Evolutionary conservation across 2,113 vertebrate species (phyloP), one percentile per base, ranked within the genome.

Genomic region (Morphnarchus princeps): DNA sequence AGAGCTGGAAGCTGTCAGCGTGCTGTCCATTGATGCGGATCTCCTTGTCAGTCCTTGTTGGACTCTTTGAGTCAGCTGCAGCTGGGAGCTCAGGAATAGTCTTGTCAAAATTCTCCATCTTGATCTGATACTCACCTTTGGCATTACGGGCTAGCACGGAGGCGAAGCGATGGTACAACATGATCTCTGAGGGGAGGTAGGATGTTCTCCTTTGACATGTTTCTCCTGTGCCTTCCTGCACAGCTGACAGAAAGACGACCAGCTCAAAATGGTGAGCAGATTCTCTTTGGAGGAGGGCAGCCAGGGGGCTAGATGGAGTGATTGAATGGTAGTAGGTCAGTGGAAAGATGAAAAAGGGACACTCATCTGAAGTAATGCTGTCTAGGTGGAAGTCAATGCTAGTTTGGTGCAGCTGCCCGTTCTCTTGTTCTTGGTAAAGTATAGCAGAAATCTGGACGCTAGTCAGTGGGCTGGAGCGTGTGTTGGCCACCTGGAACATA

Each of bases 181-280:
- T 97, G 94, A 99, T 99, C 98, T 99, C 99, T 8, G 99, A 98
- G 2, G 98, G 98, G 34, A 99, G 97, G 81, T 99, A 99, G 72
- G 99, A 99, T 45, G 99, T 99, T 97, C 99, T 99, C 97, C 99
- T 99, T 83, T 99, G 99, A 89, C 99, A 99, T 2, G 96, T 98
- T 96, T 99, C 99, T 26, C 99, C 99, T 34, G 99, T 99, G 92
- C 99, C 98, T 89, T 99, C 99, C 95, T 99, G 99, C 84, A 99
- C 97, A 32, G 99, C 99, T 6, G 99, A 99, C 49, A 99, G 98
- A 91, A 99, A 99, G 57, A 99, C 77, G 4, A 99, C 99, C 87
- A 99, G 90, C 97, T 99, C 99, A 89, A 99, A 99, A 88, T 99
- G 98, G 54, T 88, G 92, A 94, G 97, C 82, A 10, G 96, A 97